A percentile compares a stretch with the other conserved stretches of the same genome.
phyloP scores from a whole-genome alignment of 2,888 invertebrate species.

The Andrena camellia region DNA sequence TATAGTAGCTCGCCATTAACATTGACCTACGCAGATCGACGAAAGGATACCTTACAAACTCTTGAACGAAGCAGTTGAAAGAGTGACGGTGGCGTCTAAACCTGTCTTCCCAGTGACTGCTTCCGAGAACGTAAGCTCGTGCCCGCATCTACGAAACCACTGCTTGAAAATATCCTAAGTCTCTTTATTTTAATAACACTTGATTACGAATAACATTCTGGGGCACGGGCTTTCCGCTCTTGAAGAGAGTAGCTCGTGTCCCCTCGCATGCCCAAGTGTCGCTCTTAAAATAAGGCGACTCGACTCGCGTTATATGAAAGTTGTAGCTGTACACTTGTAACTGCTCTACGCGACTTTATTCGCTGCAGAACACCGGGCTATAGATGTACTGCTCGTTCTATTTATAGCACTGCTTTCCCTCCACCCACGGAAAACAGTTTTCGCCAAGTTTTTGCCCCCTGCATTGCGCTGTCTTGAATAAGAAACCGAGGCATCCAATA shows the following conservation, averaged over 20 bases:
- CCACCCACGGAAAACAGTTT: slow-evolving; percentile 40
- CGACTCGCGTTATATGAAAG: slow-evolving; percentile 16
- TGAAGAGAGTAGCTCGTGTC: no score
- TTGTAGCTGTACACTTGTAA: slow-evolving; percentile 1
- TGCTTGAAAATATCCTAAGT: background rate
- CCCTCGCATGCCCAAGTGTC: slow-evolving; percentile 2
- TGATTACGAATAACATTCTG: background rate
- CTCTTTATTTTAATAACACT: no score
- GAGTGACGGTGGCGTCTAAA: background rate
- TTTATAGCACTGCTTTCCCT: slow-evolving; percentile 42
- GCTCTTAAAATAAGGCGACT: slow-evolving; percentile 22
- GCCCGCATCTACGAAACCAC: no score
- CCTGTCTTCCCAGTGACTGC: background rate
- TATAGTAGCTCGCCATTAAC: background rate
- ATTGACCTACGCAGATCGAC: background rate
- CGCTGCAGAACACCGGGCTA: slow-evolving; percentile 29
- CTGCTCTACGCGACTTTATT: slow-evolving; percentile 21
- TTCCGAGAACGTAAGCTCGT: background rate
- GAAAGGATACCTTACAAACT: background rate
- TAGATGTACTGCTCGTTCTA: slow-evolving; percentile 42
- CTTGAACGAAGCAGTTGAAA: background rate
- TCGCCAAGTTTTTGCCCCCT: slow-evolving; percentile 26
- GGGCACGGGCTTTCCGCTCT: no score
- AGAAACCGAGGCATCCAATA: slow-evolving; percentile 14
- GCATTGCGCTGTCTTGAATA: background rate